Evolutionary conservation across 2,797 vertebrate species (phyloP), one percentile per base, ranked within the genome.

Genomic region (Tinamus major): DNA sequence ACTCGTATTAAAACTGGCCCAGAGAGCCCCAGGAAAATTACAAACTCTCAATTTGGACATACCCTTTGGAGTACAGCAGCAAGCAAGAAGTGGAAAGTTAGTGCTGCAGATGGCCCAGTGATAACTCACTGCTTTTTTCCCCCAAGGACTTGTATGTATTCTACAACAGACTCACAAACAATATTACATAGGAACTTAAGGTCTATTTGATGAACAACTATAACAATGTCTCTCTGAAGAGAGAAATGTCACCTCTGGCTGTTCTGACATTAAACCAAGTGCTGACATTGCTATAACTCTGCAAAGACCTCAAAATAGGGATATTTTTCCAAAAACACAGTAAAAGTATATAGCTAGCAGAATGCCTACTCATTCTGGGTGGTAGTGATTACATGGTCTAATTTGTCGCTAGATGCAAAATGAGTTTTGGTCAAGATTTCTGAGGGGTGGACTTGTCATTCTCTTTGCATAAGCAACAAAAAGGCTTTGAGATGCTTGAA

Each of bases 371-470:
- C 2, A 2, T 64, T 77, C 69, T 86, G 41, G 61, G n/a, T 69
- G 18, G 37, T 58, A 85, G 58, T 63, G 85, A 83, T 58, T 83
- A 89, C 33, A 35, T 13, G 8, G 53, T 27, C 37, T 80, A 83
- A 93, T 91, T 87, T 91, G 81, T 83, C 75, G 91, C 85, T 89
- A 92, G 91, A 89, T 27, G 62, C 95, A 96, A 95, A 94, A 93
- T 59, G 65, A 96, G 65, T 89, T 91, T 75, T 0, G 0, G 33
- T 71, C 46, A 95, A 87, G 89, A 93, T 93, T 95, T 93, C 87
- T 76, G 59, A 87, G 79, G 82, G 85, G 79, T 95, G 87, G 70
- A 96, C 69, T 79, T n/a, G 83, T 94, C 44, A 68, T 85, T 89
- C 89, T 59, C 87, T 78, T 78, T 83, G 74, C 26, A 78, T 85